phyloP scores from a whole-genome alignment of 2,888 invertebrate genomes.

The Cephalotes varians region DNA sequence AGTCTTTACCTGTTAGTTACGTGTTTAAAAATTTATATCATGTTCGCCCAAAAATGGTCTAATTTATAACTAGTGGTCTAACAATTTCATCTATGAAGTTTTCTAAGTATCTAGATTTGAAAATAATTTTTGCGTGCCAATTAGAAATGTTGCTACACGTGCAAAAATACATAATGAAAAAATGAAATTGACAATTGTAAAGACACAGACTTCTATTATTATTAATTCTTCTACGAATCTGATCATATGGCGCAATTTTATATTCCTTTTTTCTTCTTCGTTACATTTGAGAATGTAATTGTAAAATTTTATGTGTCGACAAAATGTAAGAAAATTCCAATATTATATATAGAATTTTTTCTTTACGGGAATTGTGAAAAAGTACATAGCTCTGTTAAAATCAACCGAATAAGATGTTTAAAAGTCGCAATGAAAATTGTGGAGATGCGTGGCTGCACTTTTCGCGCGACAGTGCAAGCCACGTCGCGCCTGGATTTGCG shows the following conservation, averaged over 20 bases:
- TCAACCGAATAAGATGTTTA: background rate
- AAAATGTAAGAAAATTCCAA: background rate
- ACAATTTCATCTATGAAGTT: background rate
- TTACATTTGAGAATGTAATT: background rate
- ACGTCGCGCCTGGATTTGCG: slow-evolving; percentile 39
- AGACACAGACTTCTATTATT: slow-evolving; percentile 16
- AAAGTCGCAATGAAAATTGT: background rate
- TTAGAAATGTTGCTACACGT: slow-evolving; percentile 60
- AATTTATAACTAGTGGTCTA: background rate
- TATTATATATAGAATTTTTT: background rate
- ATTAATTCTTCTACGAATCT: slow-evolving; percentile 28
- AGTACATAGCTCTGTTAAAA: background rate
- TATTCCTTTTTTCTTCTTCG: slow-evolving; percentile 33
- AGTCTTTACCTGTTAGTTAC: slow-evolving; percentile 22
- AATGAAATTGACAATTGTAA: slow-evolving; percentile 11
- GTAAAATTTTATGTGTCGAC: background rate
- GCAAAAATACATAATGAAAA: slow-evolving; percentile 26
- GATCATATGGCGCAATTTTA: background rate
- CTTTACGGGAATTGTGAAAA: background rate
- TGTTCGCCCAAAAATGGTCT: slow-evolving; percentile 7
- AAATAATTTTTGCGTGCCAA: slow-evolving; percentile 73
- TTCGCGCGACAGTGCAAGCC: background rate
- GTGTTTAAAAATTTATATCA: slow-evolving; percentile 11
- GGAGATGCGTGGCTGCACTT: background rate
- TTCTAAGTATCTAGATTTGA: background rate